These are phyloP conservation scores for Prietella phreatophila DNA, from an alignment of 2,113 vertebrate species.

Conservation along the genomic window DNA sequence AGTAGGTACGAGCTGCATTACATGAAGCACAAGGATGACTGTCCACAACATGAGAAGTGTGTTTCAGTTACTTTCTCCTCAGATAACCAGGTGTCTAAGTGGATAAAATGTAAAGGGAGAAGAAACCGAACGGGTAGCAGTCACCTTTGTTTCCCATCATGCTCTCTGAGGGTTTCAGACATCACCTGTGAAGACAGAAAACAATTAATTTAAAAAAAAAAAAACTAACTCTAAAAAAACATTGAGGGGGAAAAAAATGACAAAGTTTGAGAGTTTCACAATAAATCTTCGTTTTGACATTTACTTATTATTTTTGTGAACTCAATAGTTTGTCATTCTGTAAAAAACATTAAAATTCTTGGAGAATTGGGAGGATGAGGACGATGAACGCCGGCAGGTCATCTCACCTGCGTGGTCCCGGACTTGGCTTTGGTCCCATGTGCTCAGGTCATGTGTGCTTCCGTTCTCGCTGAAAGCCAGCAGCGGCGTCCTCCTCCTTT, in stretches of 20 bases:
- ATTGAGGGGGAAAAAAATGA: background rate
- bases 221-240: background rate
- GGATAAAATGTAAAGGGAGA: constrained; percentile 1
- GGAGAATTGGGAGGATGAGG: background rate
- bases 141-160: constrained; percentile 59
- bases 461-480: constrained; percentile 89
- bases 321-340: no score
- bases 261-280: no score
- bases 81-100: constrained; percentile 31
- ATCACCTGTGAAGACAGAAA: constrained; percentile 73
- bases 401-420: constrained; percentile 84
- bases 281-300: no score
- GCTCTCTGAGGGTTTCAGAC: constrained; percentile 72
- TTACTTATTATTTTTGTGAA: background rate
- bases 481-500: constrained; percentile 76
- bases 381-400: background rate
- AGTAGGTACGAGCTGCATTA: constrained; percentile 63
- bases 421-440: constrained; percentile 80
- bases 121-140: constrained; percentile 34
- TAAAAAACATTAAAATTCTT: background rate
- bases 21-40: constrained; percentile 44
- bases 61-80: constrained; percentile 29
- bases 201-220: background rate
- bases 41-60: constrained; percentile 4
- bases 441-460: constrained; percentile 78